These are phyloP conservation scores for Peribatodes rhomboidaria DNA, from an alignment of 2,888 invertebrate species.

Conservation along the genomic window DNA sequence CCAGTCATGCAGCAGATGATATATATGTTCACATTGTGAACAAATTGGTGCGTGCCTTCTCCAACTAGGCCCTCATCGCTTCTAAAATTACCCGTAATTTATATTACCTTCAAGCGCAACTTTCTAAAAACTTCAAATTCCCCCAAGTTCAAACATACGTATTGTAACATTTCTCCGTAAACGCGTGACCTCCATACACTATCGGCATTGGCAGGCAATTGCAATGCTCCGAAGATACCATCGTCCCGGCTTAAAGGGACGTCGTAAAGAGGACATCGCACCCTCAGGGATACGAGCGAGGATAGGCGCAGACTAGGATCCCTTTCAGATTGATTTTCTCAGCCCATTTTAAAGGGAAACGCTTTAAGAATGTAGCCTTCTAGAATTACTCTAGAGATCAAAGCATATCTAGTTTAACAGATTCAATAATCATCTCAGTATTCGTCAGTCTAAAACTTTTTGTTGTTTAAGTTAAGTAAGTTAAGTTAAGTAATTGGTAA, in stretches of 20 bases:
- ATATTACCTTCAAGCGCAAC: not conserved
- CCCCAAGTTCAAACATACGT: not conserved
- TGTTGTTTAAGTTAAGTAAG: too few species aligned
- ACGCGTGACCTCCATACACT: constrained; percentile 46
- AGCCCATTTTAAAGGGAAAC: constrained; percentile 14
- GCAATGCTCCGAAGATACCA: constrained; percentile 51
- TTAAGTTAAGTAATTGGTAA: too few species aligned
- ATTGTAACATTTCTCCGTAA: not conserved
- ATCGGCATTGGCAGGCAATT: constrained; percentile 45
- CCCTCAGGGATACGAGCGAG: constrained; percentile 49
- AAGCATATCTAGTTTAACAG: too few species aligned
- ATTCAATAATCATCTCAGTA: too few species aligned
- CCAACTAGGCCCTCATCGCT: too few species aligned
- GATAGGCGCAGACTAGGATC: constrained; percentile 22
- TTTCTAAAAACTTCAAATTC: too few species aligned
- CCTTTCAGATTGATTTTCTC: constrained; percentile 35
- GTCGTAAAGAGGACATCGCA: constrained; percentile 55
- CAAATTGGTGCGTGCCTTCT: too few species aligned
- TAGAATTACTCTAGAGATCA: not conserved
- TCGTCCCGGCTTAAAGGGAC: constrained; percentile 59
- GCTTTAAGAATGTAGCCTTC: not conserved
- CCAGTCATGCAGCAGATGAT: too few species aligned
- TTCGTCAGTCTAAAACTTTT: too few species aligned
- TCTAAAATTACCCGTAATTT: not conserved
- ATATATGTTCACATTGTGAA: too few species aligned